Conservation (phyloP, 2,797 vertebrate species). For the Orestias chungarensis region DNA sequence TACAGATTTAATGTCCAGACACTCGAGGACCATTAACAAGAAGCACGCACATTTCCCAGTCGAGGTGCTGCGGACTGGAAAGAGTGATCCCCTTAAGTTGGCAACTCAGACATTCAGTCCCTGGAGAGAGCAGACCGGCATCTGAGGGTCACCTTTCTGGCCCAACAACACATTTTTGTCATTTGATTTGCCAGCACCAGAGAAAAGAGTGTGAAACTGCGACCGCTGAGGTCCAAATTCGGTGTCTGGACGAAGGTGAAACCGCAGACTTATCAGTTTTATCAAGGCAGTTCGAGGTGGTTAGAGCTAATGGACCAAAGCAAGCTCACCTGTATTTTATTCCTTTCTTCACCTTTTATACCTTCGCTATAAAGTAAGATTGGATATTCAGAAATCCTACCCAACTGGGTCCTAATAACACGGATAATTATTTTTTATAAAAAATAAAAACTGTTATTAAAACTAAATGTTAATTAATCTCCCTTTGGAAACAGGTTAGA, state of each 20-base stretch:
- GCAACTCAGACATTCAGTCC: not conserved
- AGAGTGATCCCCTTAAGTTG: not conserved
- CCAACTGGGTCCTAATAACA: no score
- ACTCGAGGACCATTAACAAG: no score
- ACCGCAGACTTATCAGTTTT: not conserved
- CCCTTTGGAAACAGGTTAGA: not conserved
- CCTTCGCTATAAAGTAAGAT: not conserved
- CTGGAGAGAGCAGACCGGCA: not conserved
- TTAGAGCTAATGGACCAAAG: not conserved
- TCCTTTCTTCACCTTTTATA: not conserved
- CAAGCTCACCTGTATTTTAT: not conserved
- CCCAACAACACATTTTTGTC: not conserved
- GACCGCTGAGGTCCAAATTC: not conserved
- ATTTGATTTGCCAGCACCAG: not conserved
- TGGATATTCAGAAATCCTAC: not conserved
- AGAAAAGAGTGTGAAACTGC: not conserved
- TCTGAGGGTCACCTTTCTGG: not conserved
- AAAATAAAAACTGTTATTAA: no score
- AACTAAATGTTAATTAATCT: not conserved
- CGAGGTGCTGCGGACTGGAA: no score
- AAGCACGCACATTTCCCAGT: not conserved
- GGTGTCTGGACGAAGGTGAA: not conserved
- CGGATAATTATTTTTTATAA: no score
- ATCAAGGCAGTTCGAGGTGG: not conserved
- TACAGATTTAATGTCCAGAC: no score